Evolutionary conservation across 2,888 invertebrate genomes (phyloP), one percentile per base, ranked within the genome.

Genomic region (Acleris literana): DNA sequence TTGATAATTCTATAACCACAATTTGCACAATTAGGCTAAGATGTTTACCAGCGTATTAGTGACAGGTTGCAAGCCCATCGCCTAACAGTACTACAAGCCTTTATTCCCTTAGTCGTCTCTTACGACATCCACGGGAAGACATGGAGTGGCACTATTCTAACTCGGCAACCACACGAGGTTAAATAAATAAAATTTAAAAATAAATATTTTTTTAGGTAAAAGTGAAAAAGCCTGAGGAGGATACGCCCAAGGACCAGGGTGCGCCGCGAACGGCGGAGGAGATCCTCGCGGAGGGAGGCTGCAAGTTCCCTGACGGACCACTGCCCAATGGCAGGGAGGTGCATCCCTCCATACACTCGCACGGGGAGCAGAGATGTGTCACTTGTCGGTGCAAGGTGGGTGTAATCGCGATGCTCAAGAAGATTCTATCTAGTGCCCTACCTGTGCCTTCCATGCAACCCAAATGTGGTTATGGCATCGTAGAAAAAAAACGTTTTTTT

Each of bases 301-400:
- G 98, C 90, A 95, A 95, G 79, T 96, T 96, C 79, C 95, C 95
- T 0, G 92, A 94, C 64, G 94, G 94, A 53, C 94, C 95, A 0
- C 91, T 94, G 69, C 93, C 93, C 60, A 95, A 95, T 71, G 97
- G 97, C 44, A 95, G 96, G 76, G 97, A 96, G 82, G 98, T 97
- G 94, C 97, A 98, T 90, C 98, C 98, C 0, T 94, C 95, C 20
- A 94, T 98, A 73, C 96, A 96, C 77, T 97, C 97, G 17, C 96
- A 97, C 77, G 98, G 98, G 46, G 96, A 96, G 79, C 95, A 97
- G 84, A 95, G 97, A 85, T 98, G 98, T 86, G 96, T 98, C 82
- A 96, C 96, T 75, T 98, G 98, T 85, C 94, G 95, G 76, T 98
- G 98, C 94, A 96, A 97, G 95, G 98, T 98, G 39, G 54, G 43